These are phyloP conservation scores for Numenius arquata DNA, from an alignment of 2,113 vertebrate species.

Conservation along the genomic window DNA sequence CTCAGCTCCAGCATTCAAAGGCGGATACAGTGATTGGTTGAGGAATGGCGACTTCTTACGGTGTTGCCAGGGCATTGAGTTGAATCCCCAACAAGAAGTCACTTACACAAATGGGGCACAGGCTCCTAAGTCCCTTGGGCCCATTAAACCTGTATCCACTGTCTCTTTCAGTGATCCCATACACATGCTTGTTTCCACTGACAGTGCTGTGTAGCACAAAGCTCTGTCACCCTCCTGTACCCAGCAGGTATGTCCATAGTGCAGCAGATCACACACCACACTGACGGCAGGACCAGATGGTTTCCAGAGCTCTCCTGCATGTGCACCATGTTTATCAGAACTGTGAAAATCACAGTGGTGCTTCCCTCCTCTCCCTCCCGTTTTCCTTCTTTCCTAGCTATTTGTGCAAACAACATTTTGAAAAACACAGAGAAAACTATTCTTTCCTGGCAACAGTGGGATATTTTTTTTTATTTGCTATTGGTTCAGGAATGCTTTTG, in stretches of 20 bases:
- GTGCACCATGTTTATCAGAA: not conserved
- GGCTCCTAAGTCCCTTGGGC: not conserved
- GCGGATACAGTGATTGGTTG: not conserved
- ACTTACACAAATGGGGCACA: not conserved
- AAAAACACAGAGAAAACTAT: not conserved
- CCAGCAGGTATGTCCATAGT: not conserved
- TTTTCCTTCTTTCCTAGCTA: not conserved
- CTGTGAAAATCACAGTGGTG: not conserved
- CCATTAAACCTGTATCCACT: not conserved
- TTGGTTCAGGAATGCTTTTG: conserved; percentile 64
- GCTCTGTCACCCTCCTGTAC: not conserved
- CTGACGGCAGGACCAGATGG: not conserved
- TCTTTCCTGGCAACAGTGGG: not conserved
- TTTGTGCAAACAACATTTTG: conserved; percentile 26
- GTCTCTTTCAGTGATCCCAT: not conserved
- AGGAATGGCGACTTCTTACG: not conserved
- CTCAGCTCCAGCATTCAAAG: not conserved
- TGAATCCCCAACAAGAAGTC: not conserved
- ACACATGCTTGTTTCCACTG: not conserved
- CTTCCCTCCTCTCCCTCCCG: no score
- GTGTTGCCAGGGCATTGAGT: not conserved
- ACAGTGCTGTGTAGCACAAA: not conserved
- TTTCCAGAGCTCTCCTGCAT: not conserved
- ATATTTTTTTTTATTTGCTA: not conserved
- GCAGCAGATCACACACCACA: not conserved